Evolutionary conservation across 2,888 invertebrate genomes (phyloP).

Genomic region (Panopea generosa): DNA sequence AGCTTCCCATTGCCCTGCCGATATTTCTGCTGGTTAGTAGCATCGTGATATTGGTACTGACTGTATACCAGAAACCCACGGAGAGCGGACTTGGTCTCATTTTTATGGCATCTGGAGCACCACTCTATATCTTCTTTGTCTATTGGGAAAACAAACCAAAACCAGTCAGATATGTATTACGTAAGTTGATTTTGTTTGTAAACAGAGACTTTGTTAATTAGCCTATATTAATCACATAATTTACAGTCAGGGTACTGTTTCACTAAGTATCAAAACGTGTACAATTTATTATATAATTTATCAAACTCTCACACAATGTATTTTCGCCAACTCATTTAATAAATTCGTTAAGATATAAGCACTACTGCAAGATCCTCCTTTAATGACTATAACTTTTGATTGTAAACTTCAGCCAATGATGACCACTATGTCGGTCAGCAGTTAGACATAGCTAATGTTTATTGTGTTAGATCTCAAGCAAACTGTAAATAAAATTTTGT

Average conservation of each 20-base stretch:
- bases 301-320: no score
- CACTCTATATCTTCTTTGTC: conserved; percentile 75
- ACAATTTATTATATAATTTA: not conserved
- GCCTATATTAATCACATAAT: not conserved
- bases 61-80: conserved; percentile 79
- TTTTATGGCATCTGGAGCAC: conserved; percentile 73
- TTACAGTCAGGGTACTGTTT: no score
- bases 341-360: no score
- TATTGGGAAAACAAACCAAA: conserved; percentile 74
- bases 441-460: no score
- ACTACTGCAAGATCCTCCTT: no score
- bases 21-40: conserved; percentile 71
- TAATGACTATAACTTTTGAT: no score
- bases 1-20: conserved; percentile 78
- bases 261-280: no score
- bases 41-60: conserved; percentile 71
- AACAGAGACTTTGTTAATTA: not conserved
- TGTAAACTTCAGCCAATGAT: no score
- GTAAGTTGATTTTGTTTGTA: conserved; percentile 13
- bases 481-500: no score
- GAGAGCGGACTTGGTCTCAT: conserved; percentile 76
- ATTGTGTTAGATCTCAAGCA: no score
- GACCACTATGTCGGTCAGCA: no score
- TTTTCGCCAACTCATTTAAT: no score
- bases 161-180: conserved; percentile 12